phyloP scores from a whole-genome alignment of 1,140 invertebrate genomes.

The Neotoxoptera formosana region DNA sequence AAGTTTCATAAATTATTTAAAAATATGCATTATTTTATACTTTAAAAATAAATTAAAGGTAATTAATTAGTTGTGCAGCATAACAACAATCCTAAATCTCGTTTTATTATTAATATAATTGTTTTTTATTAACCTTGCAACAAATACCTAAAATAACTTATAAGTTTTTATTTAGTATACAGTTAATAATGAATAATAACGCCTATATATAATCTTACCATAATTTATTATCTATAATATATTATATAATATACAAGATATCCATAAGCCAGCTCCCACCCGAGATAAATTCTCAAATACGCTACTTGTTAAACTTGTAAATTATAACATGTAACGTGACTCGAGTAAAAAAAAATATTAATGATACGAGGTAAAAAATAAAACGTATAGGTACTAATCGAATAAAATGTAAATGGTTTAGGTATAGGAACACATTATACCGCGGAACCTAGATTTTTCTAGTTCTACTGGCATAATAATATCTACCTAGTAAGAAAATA shows the following conservation, averaged over 20 bases:
- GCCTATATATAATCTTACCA: no score
- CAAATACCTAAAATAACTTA: not conserved
- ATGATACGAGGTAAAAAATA: not conserved
- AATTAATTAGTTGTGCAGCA: not conserved
- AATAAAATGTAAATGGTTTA: not conserved
- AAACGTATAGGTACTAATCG: not conserved
- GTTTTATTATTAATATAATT: not conserved
- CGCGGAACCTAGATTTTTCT: not conserved
- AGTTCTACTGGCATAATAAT: not conserved
- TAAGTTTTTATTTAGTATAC: not conserved
- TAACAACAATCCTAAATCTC: not conserved
- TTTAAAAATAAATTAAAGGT: not conserved
- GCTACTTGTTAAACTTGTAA: not conserved
- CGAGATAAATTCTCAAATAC: not conserved
- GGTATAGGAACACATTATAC: not conserved
- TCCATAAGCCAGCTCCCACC: no score
- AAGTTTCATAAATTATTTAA: not conserved
- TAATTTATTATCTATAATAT: no score
- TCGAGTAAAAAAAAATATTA: not conserved
- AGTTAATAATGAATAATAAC: no score
- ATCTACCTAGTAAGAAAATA: not conserved
- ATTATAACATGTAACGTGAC: no score
- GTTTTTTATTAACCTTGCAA: not conserved
- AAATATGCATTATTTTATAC: not conserved
- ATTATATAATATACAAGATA: not conserved